These are phyloP conservation scores for Phalloptychus januarius DNA, from an alignment of 2,797 vertebrate species.

Conservation along the genomic window DNA sequence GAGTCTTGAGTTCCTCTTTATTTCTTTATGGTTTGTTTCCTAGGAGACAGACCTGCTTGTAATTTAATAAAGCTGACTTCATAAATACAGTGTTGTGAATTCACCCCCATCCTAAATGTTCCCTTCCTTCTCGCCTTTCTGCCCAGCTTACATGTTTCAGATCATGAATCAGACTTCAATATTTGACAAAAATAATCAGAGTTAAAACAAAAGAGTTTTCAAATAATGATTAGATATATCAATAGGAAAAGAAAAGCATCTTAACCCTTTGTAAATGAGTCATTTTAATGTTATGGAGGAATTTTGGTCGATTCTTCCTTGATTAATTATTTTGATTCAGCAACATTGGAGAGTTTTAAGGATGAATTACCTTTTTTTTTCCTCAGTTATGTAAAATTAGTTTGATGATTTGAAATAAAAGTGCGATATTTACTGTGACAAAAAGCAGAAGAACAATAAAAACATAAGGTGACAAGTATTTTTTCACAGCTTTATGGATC, in stretches of 20 bases:
- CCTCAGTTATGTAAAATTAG: not conserved
- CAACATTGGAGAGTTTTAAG: too few species aligned
- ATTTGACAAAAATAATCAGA: not conserved
- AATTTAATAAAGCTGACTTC: not conserved
- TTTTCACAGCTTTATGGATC: not conserved
- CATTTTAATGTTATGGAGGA: not conserved
- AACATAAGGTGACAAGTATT: not conserved
- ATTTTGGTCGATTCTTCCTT: not conserved
- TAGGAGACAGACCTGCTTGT: not conserved
- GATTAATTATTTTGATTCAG: not conserved
- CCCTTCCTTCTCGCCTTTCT: not conserved
- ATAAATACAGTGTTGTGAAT: not conserved
- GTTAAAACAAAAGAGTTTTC: not conserved
- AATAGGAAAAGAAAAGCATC: not conserved
- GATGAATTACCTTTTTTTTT: not conserved
- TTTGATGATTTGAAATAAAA: not conserved
- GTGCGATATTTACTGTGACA: not conserved
- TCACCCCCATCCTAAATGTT: not conserved
- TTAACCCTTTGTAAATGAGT: not conserved
- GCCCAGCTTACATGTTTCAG: not conserved
- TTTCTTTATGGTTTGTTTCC: not conserved
- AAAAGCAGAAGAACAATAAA: not conserved
- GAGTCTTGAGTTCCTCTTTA: not conserved
- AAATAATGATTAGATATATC: not conserved
- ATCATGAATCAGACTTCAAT: not conserved